Evolutionary conservation across 1,140 invertebrate genomes (phyloP).

Genomic region (Drepana arcuata): DNA sequence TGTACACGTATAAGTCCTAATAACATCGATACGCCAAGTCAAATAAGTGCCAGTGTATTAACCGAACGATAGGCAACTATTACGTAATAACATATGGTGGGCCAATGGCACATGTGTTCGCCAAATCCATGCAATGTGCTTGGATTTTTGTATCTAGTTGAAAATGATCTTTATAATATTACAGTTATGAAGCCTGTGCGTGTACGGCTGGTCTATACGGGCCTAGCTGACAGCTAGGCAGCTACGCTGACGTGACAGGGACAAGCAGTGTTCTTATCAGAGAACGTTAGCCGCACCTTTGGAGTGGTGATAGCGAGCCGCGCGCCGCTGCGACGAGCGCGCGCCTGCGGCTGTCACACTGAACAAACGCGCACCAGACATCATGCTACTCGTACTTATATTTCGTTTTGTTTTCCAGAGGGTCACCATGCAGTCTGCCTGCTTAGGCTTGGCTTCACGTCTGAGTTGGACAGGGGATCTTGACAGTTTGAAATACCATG

Average conservation of each 20-base stretch:
- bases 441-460: conserved; percentile 39
- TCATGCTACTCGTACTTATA: conserved; percentile 13
- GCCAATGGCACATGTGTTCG: conserved; percentile 43
- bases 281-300: conserved; percentile 60
- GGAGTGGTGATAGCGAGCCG: conserved; percentile 53
- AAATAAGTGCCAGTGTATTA: conserved; percentile 28
- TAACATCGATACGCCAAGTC: no score
- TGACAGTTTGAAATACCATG: conserved; percentile 55
- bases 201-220: conserved; percentile 9
- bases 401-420: conserved; percentile 30
- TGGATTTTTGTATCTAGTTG: neutral
- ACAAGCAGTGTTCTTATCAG: conserved; percentile 64
- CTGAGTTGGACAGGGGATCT: conserved; percentile 73
- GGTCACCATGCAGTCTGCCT: neutral
- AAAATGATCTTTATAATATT: no score
- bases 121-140: conserved; percentile 13
- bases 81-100: conserved; percentile 55
- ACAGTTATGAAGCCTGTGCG: conserved; percentile 9
- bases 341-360: conserved; percentile 42
- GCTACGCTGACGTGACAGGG: conserved; percentile 50
- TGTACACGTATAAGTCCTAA: no score
- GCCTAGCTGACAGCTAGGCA: conserved; percentile 28
- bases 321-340: conserved; percentile 32
- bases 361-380: conserved; percentile 24
- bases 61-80: conserved; percentile 32